Evolutionary conservation across 2,888 invertebrate species (phyloP).

Genomic region (Cephus spinipes): DNA sequence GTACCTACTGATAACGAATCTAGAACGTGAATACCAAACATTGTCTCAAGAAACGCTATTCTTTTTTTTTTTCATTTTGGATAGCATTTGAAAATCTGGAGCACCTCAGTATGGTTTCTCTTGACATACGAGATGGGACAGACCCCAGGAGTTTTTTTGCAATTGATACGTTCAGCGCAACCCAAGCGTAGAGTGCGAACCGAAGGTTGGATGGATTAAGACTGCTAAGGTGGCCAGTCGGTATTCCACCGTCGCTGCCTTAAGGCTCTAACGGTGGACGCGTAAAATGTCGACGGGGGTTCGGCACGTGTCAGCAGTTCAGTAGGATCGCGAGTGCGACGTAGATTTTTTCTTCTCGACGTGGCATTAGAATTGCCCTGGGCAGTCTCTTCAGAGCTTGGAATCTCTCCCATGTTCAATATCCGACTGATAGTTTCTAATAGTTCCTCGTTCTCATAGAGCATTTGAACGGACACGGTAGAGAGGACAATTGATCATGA

Average conservation of each 20-base stretch:
- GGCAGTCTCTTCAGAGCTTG: background rate
- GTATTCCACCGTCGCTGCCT: background rate
- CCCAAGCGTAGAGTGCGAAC: background rate
- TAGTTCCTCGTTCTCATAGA: slow-evolving; percentile 10
- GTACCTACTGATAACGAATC: background rate
- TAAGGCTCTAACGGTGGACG: background rate
- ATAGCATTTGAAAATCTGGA: background rate
- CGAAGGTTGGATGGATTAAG: background rate
- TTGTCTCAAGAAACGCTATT: background rate
- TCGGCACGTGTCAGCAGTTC: background rate
- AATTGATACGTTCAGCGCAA: background rate
- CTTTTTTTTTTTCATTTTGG: background rate
- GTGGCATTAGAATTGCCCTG: background rate
- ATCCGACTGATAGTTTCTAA: slow-evolving; percentile 29
- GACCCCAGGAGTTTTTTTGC: background rate
- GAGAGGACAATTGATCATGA: background rate
- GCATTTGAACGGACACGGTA: background rate
- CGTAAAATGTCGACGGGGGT: background rate
- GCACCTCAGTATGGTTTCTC: background rate
- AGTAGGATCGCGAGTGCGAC: background rate
- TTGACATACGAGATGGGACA: background rate
- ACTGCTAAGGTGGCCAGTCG: background rate
- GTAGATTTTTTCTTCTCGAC: background rate
- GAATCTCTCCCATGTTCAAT: slow-evolving; percentile 26
- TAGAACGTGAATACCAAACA: background rate